Evolutionary conservation across 2,113 vertebrate genomes (phyloP).

Genomic region (Vanacampus margaritifer): DNA sequence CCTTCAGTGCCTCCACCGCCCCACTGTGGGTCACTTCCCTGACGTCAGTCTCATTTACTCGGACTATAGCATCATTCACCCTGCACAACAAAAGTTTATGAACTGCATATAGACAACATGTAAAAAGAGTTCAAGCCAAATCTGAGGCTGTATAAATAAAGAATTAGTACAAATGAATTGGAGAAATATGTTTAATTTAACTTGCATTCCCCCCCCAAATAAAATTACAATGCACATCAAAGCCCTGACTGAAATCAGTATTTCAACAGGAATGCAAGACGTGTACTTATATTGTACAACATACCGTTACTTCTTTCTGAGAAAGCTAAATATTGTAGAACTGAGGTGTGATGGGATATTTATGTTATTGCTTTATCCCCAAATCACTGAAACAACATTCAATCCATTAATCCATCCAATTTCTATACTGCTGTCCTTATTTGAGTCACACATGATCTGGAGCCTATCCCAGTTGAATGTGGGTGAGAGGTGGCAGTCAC

Average conservation of each 20-base stretch:
- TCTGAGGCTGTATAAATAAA: not conserved
- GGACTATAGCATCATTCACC: conserved; percentile 94
- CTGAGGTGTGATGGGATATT: not conserved
- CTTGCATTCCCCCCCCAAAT: not conserved
- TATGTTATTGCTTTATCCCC: not conserved
- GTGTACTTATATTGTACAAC: not conserved
- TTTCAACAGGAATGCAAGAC: not conserved
- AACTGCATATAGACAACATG: not conserved
- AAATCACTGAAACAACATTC: no score
- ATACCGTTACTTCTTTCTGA: not conserved
- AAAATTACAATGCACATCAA: not conserved
- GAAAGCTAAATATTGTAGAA: not conserved
- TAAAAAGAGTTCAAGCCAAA: not conserved
- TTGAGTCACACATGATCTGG: not conserved
- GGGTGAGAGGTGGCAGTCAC: not conserved
- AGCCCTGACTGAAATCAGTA: not conserved
- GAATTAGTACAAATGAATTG: not conserved
- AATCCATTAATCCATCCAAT: not conserved
- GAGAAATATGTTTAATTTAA: not conserved
- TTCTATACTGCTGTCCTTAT: not conserved
- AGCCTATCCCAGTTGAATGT: not conserved
- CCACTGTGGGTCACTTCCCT: conserved; percentile 94
- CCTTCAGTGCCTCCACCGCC: conserved; percentile 94
- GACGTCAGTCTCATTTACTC: conserved; percentile 93
- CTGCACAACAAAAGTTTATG: conserved; percentile 40